Evolutionary conservation across 2,113 vertebrate species (phyloP).

Genomic region (Paraplagusia blochii): DNA sequence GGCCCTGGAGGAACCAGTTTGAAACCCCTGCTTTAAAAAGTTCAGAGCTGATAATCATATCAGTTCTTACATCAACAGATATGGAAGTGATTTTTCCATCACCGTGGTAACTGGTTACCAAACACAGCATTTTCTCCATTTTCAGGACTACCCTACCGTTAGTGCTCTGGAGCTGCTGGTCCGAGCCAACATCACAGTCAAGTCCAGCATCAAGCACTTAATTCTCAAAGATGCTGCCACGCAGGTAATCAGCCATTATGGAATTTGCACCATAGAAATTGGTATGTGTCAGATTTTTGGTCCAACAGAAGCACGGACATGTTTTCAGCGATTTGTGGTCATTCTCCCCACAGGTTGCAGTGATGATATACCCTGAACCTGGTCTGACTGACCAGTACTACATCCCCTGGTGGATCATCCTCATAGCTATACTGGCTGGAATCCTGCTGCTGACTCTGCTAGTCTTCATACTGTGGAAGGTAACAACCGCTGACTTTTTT

Average conservation of each 20-base stretch:
- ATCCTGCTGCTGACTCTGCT: slow-evolving; percentile 82
- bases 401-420: slow-evolving; percentile 91
- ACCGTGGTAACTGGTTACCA: neutral
- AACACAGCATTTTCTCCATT: neutral
- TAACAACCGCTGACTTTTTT: slow-evolving; percentile 51
- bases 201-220: slow-evolving; percentile 85
- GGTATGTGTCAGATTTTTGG: too few relatives aligned
- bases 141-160: slow-evolving; percentile 82
- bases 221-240: slow-evolving; percentile 79
- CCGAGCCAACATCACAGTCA: slow-evolving; percentile 86
- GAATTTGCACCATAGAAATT: neutral
- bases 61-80: too few relatives aligned
- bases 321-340: neutral
- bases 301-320: neutral
- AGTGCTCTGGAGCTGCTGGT: slow-evolving; percentile 86
- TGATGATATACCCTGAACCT: slow-evolving; percentile 87
- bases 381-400: slow-evolving; percentile 72
- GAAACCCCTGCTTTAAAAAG: too few relatives aligned
- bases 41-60: too few relatives aligned
- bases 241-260: slow-evolving; percentile 68
- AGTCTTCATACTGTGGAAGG: slow-evolving; percentile 88
- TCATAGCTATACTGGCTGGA: slow-evolving; percentile 84
- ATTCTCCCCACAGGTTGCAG: slow-evolving; percentile 72
- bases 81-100: too few relatives aligned
- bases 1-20: too few relatives aligned